Conservation (phyloP, 2,797 vertebrate species). For the Mus caroli region DNA sequence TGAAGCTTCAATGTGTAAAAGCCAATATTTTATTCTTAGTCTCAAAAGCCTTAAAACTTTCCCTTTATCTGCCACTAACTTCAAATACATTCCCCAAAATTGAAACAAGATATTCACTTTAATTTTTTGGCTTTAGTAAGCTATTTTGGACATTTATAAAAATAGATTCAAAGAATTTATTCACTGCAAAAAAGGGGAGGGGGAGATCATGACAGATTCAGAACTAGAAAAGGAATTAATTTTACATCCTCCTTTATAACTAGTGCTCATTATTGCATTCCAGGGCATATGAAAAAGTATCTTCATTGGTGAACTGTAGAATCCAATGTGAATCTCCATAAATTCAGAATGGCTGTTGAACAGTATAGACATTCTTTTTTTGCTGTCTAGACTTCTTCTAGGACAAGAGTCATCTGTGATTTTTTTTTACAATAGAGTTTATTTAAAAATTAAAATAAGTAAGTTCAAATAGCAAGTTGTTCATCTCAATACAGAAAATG, state of each 20-base stretch:
- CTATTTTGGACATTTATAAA: constrained; percentile 27
- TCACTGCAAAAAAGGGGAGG: background rate
- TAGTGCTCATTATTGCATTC: background rate
- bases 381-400: background rate
- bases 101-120: background rate
- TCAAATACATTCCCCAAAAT: constrained; percentile 1
- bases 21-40: background rate
- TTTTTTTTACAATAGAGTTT: background rate
- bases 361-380: background rate
- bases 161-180: background rate
- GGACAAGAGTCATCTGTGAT: background rate
- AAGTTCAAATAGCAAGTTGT: background rate
- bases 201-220: background rate
- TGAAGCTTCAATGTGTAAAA: background rate
- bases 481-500: background rate
- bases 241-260: background rate
- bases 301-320: background rate
- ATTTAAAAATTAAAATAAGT: background rate
- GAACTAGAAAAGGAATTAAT: background rate
- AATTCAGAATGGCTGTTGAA: background rate
- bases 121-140: constrained; percentile 45
- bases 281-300: background rate
- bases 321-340: background rate
- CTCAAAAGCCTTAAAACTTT: constrained; percentile 20
- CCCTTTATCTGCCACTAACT: background rate